These are phyloP conservation scores for Dioctria rufipes DNA, from an alignment of 2,888 invertebrate species.

Conservation along the genomic window DNA sequence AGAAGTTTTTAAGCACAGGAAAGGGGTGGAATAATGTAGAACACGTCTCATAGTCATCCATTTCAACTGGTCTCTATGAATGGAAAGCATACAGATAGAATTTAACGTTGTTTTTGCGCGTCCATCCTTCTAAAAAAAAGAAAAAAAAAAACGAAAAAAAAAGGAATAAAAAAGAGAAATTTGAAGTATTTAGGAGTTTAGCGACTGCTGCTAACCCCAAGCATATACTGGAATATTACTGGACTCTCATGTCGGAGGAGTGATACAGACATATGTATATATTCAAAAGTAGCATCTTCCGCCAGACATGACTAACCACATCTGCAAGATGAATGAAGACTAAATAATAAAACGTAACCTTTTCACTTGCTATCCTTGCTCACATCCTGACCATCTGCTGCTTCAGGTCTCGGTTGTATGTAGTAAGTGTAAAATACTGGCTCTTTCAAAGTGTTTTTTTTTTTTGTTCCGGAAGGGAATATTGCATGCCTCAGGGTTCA, in stretches of 20 bases:
- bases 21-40: background rate
- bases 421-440: slow-evolving; percentile 10
- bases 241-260: background rate
- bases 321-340: slow-evolving; percentile 4
- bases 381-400: background rate
- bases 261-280: slow-evolving; percentile 7
- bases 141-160: no score
- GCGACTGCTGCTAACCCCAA: background rate
- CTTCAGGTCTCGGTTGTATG: background rate
- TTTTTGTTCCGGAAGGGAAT: no score
- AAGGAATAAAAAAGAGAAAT: slow-evolving; percentile 24
- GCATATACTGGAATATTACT: background rate
- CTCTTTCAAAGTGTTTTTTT: background rate
- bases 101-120: slow-evolving; percentile 29
- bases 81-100: slow-evolving; percentile 8
- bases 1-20: no score
- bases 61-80: slow-evolving; percentile 10
- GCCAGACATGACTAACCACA: slow-evolving; percentile 15
- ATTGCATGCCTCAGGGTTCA: background rate
- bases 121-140: no score
- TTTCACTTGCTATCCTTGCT: background rate
- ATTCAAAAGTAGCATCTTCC: slow-evolving; percentile 32
- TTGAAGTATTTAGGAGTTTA: slow-evolving; percentile 10
- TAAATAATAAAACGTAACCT: slow-evolving; percentile 14
- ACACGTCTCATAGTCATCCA: background rate